Evolutionary conservation across 2,797 vertebrate genomes (phyloP).

Genomic region (Spheniscus humboldti): DNA sequence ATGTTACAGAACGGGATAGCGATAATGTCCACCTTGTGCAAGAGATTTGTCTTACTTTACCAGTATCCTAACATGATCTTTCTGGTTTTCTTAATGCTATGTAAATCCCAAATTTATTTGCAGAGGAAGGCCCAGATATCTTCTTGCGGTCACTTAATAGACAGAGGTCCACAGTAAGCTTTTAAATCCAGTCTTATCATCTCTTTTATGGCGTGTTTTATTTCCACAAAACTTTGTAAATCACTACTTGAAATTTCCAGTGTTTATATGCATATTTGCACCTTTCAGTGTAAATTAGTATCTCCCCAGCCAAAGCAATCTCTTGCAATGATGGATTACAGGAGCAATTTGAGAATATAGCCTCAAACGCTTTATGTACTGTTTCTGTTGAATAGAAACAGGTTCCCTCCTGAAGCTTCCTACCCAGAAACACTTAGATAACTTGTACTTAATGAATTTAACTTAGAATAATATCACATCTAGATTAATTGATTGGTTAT

Average conservation of each 20-base stretch:
- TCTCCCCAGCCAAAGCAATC: neutral
- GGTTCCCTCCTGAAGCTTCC: neutral
- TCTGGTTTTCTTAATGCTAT: neutral
- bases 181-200: neutral
- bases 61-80: neutral
- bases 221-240: neutral
- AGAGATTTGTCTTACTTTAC: neutral
- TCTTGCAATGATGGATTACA: neutral
- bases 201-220: neutral
- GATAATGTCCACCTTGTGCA: neutral
- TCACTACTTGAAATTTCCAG: neutral
- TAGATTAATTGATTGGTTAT: neutral
- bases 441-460: neutral
- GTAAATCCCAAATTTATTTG: constrained; percentile 2
- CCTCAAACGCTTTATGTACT: neutral
- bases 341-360: neutral
- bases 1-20: neutral
- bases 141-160: neutral
- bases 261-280: neutral
- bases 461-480: neutral
- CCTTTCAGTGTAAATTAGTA: neutral
- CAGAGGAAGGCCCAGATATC: neutral
- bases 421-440: neutral
- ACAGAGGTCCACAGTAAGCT: neutral
- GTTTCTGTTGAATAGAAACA: neutral